Percentiles rank a stretch among this genome's conserved stretches.
Evolutionary conservation across 2,888 invertebrate species (phyloP).

Genomic region (Empis livida): DNA sequence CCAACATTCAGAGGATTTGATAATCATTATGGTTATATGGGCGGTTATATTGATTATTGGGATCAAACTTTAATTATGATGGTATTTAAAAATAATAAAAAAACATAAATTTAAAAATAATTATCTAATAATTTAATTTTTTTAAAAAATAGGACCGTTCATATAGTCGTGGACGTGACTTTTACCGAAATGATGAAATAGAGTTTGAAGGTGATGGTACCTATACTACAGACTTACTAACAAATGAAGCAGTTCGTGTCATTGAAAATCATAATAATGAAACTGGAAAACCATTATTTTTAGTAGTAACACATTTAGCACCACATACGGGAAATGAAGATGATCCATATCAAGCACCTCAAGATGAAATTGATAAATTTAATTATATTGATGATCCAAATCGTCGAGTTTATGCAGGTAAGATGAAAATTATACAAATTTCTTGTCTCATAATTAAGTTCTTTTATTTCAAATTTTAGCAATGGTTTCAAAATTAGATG

Average conservation of each 20-base stretch:
- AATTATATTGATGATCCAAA: slow-evolving; percentile 50
- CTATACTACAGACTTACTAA: slow-evolving; percentile 61
- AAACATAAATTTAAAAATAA: not conserved
- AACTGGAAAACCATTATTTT: slow-evolving; percentile 50
- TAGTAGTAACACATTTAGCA: slow-evolving; percentile 67
- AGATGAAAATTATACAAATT: slow-evolving; percentile 5
- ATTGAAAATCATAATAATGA: slow-evolving; percentile 42
- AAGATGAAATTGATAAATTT: slow-evolving; percentile 54
- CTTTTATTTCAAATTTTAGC: slow-evolving; percentile 40
- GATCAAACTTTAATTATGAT: slow-evolving; percentile 43
- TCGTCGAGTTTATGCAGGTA: slow-evolving; percentile 56
- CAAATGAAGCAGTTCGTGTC: slow-evolving; percentile 47
- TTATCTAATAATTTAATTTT: not conserved
- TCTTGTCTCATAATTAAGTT: no score
- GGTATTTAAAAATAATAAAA: slow-evolving; percentile 13
- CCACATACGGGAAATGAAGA: slow-evolving; percentile 63
- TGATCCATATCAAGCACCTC: slow-evolving; percentile 56
- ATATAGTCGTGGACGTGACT: slow-evolving; percentile 35
- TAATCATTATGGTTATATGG: slow-evolving; percentile 73
- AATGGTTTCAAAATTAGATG: slow-evolving; percentile 73
- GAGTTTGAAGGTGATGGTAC: slow-evolving; percentile 41
- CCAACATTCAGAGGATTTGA: slow-evolving; percentile 67
- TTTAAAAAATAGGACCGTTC: slow-evolving; percentile 12
- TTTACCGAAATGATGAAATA: slow-evolving; percentile 39
- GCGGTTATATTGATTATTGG: slow-evolving; percentile 70